phyloP scores from a whole-genome alignment of 2,113 vertebrate genomes.

The Hemiscyllium ocellatum region DNA sequence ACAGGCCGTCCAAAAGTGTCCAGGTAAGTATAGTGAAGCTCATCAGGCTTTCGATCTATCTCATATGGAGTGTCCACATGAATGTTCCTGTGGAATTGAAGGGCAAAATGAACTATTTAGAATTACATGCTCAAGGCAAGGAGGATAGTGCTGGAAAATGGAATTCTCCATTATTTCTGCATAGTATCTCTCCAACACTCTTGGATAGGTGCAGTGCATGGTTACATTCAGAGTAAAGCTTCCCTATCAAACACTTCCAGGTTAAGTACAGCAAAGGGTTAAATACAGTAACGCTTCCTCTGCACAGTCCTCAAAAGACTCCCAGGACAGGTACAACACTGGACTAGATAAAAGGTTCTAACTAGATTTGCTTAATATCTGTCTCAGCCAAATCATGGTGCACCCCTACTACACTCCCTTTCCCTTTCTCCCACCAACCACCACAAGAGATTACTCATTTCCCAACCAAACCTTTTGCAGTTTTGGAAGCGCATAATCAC shows the following conservation, averaged over 20 bases:
- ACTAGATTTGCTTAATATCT: not conserved
- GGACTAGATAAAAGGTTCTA: not conserved
- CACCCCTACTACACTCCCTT: too few species aligned
- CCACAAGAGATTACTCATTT: too few species aligned
- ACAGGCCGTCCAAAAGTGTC: slow-evolving; percentile 94
- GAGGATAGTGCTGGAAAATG: not conserved
- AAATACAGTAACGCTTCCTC: not conserved
- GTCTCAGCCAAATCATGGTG: too few species aligned
- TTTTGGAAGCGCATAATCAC: too few species aligned
- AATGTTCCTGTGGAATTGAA: slow-evolving; percentile 68
- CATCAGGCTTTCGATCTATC: slow-evolving; percentile 70
- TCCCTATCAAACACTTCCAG: not conserved
- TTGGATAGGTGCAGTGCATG: not conserved
- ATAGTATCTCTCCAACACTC: not conserved
- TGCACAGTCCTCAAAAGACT: not conserved
- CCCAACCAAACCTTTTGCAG: too few species aligned
- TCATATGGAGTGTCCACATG: slow-evolving; percentile 88
- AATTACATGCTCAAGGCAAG: not conserved
- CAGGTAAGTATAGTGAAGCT: slow-evolving; percentile 92
- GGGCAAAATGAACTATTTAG: not conserved
- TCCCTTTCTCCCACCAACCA: too few species aligned
- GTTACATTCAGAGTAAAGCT: slow-evolving; percentile 7
- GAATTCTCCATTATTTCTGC: not conserved
- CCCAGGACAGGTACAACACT: not conserved
- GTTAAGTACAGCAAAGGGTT: not conserved